phyloP scores from a whole-genome alignment of 2,797 vertebrate genomes.

The Nyctibius grandis region DNA sequence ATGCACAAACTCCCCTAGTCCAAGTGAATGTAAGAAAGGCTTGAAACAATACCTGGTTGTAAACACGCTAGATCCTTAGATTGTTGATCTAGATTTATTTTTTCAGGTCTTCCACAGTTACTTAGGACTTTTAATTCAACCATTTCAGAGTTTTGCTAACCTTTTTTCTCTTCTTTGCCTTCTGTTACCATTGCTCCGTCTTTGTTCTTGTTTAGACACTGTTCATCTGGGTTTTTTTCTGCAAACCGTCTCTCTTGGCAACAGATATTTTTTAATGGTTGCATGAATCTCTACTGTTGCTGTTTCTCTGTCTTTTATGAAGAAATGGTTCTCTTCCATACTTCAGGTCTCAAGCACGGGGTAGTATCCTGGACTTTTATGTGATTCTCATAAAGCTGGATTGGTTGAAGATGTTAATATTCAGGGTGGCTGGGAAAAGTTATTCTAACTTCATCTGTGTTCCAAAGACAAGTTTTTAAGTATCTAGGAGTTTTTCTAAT shows the following conservation, averaged over 20 bases:
- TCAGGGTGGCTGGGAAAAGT: background rate
- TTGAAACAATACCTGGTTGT: background rate
- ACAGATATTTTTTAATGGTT: slow-evolving; percentile 3
- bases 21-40: background rate
- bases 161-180: background rate
- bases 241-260: background rate
- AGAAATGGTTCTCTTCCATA: background rate
- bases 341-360: background rate
- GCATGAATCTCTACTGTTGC: background rate
- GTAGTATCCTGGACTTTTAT: background rate
- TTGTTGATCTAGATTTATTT: background rate
- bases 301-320: background rate
- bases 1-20: accelerated
- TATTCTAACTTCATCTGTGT: background rate
- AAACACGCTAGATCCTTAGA: accelerated
- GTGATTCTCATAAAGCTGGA: background rate
- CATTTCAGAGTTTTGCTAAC: background rate
- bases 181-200: background rate
- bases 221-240: slow-evolving; percentile 18
- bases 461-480: background rate
- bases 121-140: background rate
- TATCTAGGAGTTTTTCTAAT: background rate
- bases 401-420: background rate
- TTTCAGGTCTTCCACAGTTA: background rate
- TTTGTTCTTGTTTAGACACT: background rate